phyloP scores from a whole-genome alignment of 2,797 vertebrate genomes.

The Picus viridis region DNA sequence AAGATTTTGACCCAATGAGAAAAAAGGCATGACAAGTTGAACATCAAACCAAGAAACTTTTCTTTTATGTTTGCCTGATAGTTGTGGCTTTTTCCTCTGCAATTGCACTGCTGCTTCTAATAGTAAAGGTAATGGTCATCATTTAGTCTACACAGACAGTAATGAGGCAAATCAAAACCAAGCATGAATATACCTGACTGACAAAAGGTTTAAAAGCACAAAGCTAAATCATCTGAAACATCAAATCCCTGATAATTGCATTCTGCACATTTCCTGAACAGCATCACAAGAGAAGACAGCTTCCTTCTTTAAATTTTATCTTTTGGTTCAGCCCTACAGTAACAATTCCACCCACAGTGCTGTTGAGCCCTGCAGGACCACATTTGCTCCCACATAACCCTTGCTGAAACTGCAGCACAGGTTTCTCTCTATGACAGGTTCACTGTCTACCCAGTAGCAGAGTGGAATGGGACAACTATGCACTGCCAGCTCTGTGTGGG shows the following conservation, averaged over 20 bases:
- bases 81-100: constrained; percentile 24
- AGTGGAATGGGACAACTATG: not conserved
- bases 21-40: constrained; percentile 36
- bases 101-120: constrained; percentile 31
- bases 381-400: accelerated
- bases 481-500: not conserved
- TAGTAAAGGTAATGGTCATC: constrained; percentile 41
- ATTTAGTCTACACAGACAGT: constrained; percentile 29
- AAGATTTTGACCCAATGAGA: constrained; percentile 33
- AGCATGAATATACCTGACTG: constrained; percentile 23
- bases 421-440: not conserved
- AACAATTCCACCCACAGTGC: accelerated
- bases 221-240: constrained; percentile 41
- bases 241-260: not conserved
- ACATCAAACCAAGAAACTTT: constrained; percentile 59
- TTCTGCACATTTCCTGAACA: not conserved
- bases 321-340: not conserved
- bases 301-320: not conserved
- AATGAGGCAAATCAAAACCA: constrained; percentile 60
- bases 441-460: not conserved
- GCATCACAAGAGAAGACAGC: not conserved
- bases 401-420: not conserved
- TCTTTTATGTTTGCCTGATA: constrained; percentile 65
- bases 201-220: constrained; percentile 13
- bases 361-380: not conserved